Base-by-base conservation (phyloP, 1,140 invertebrate species). In the Hirudo medicinalis region DNA sequence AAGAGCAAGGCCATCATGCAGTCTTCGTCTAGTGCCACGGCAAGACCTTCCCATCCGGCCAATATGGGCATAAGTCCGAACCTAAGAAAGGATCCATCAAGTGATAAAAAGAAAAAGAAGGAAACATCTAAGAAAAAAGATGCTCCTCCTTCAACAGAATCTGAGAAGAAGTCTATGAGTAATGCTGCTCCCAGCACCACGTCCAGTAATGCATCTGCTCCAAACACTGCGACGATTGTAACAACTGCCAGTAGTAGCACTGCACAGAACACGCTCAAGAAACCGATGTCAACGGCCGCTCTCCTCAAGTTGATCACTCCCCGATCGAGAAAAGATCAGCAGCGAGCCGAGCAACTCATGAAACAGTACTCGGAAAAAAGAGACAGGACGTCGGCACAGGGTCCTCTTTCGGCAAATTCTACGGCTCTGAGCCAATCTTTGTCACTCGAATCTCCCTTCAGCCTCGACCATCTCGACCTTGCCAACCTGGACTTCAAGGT, bases 331-430 rank as follows among this genome's bases (percentile, higher is more conserved):
- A 63, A 63, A n/a, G 57, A 63, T 63, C 57, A 63, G 57, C 22
- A 25, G 29, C 11, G 29, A 32, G 29, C 17, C 29, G 57, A 63
- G 19, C 22, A 32, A 11, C 29, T 63, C 22, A 63, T 22, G 57
- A 63, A 63, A 63, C 4, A 63, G 57, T 63, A 63, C 57, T 63
- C 57, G 0, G 29, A 63, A 63, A 63, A 25, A 25, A 63, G 29
- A n/a, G 22, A 22, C 8, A 63, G 8, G 29, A 2, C 20, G 15
- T 60, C 15, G 20, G 55, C 22, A 0, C 43, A 49, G 4, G 43
- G 43, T 2, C 15, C 43, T 17, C 9, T 49, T 17, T 49, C 15
- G 13, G 11, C 43, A 17, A 49, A 49, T 49, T 49, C 43, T 49
- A 2, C 43, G 13, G 9, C 43, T 11, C 43, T 49, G 43, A 49